phyloP scores from a whole-genome alignment of 2,888 invertebrate species.

The Drosophila longiperda region DNA sequence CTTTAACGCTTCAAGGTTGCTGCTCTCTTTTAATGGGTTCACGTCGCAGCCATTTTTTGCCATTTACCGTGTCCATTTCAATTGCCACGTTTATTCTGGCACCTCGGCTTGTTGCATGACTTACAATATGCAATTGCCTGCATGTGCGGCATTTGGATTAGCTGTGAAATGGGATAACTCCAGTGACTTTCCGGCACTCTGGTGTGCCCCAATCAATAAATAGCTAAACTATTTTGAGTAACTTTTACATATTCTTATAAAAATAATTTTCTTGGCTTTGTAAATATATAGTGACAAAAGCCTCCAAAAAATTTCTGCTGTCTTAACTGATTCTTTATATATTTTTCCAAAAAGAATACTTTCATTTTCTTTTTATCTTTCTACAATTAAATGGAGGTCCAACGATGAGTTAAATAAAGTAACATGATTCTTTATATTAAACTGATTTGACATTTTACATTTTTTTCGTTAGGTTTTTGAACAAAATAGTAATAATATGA shows the following conservation, averaged over 20 bases:
- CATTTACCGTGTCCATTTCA: conserved; percentile 39
- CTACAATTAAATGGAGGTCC: neutral
- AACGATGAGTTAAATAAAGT: neutral
- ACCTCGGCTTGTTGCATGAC: conserved; percentile 29
- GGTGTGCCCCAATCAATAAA: neutral
- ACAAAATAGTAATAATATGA: neutral
- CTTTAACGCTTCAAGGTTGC: conserved; percentile 67
- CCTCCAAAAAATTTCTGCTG: neutral
- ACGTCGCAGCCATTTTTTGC: conserved; percentile 40
- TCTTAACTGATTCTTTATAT: neutral
- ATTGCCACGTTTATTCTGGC: conserved; percentile 38
- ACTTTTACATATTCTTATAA: neutral
- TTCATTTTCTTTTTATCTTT: neutral
- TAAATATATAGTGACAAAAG: neutral
- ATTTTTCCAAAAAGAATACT: neutral
- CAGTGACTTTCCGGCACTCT: neutral
- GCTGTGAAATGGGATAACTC: conserved; percentile 25
- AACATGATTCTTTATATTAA: neutral
- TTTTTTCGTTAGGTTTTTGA: neutral
- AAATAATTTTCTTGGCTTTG: too few species aligned
- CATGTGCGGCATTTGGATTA: conserved; percentile 11
- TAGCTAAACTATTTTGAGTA: neutral
- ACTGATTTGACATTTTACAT: neutral
- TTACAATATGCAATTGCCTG: conserved; percentile 35
- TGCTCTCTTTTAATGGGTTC: conserved; percentile 47